Base-by-base conservation (phyloP, 2,888 invertebrate species). In the Volucella bombylans region DNA sequence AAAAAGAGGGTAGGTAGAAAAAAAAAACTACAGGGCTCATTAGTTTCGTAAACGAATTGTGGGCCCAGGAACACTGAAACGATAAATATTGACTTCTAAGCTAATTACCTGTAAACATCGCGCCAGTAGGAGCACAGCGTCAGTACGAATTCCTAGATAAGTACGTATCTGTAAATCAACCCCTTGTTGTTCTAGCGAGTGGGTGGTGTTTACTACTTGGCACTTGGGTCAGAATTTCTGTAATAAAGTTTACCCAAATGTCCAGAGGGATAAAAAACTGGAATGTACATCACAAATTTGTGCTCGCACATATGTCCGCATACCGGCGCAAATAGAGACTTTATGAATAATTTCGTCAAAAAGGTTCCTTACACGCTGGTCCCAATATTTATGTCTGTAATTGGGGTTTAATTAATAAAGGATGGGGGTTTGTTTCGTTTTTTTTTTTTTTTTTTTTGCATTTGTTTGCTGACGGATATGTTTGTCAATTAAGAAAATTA, bases 91-190 rank as follows among this genome's bases (percentile, higher is more conserved):
- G 79, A 79, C 82, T 79, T 74, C 69, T 79, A 79, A 78, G 79
- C 82, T 83, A 83, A 83, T 83, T 79, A 83, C 82, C 82, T 79
- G 82, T 83, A 83, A 83, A 83, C 73, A 83, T 79, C 65, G 68
- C 59, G 43, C 69, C 57, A 74, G 62, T 41, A 62, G 57, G 4
- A 23, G 23, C 23, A 23, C 23, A 23, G 23, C 1, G 23, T 4
- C 23, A 23, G 23, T 23, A 23, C 4, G 23, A 23, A 4, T 23
- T 23, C 23, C 23, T 23, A 23, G 23, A 23, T 23, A 4, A 2
- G 23, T 23, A 23, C 23, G 23, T 23, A 23, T 23, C 23, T 23
- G 4, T 74, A 76, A 64, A 76, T 64, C 76, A 81, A 69, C 81
- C 76, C 81, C 65, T 59, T 74, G 65, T 72, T 73, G 73, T 11